Base-by-base conservation (phyloP, 1,140 invertebrate species). In the Contarinia nasturtii region DNA sequence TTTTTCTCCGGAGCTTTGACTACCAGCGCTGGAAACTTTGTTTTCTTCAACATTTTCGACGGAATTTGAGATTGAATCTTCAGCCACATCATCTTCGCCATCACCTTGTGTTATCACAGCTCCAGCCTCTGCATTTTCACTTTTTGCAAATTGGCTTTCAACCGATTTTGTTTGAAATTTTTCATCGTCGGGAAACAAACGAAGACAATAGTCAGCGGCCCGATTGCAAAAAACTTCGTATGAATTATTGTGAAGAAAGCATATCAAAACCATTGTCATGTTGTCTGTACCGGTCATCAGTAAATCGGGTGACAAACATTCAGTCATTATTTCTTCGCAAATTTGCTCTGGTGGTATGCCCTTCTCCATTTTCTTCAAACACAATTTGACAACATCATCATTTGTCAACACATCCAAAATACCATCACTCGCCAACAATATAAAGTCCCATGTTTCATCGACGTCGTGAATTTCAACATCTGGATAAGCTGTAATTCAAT, bases 371-470 rank as follows among this genome's bases (percentile, higher is more conserved):
- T 87, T 77, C 40, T 74, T 68, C 20, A 90, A 75, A 47, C 96
- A 82, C 70, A 95, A 98, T 48, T 88, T 75, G 5, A 96, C 71
- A 14, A 95, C 93, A 67, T 98, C 74, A 66, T 82, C 77, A 68
- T 89, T 96, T 7, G 76, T 83, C 72, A 98, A 76, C 7, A 98
- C 95, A 68, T 99, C 95, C 95, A 95, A 99, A 57, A 98, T 98
- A 19, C 95, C 95, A 69, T 99, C 95, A 65, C 95, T 98, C 0
- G 95, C 95, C 45, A 98, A 67, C 10, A 98, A 72, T 48, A 98
- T 72, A 63, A 98, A 99, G 66, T 99, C 94, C 80, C 90, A 92
- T 52, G 96, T 88, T n/a, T 80, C 70, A 15, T 74, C 86, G 47
- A 98, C 68, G 50, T 80, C 72, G 51, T 80, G 74, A 20, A 79